Evolutionary conservation across 2,113 vertebrate species (phyloP), one percentile per base, ranked within the genome.

Genomic region (Maccullochella peelii): DNA sequence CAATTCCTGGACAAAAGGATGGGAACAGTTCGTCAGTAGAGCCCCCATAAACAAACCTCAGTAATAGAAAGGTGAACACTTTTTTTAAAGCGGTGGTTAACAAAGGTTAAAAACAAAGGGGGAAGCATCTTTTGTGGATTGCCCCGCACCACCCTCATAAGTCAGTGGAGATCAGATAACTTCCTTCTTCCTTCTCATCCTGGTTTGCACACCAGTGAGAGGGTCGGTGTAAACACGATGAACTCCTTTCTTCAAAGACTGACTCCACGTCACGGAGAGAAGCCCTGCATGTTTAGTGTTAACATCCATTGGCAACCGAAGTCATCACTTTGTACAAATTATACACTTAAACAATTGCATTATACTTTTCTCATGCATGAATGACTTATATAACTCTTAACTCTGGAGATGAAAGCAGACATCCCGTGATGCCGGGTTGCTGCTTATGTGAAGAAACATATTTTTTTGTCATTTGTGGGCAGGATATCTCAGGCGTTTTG

Each of bases 11-110:
- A 88, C 77, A 89, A 83, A 82, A 70, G 33, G 67, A 84, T 80
- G 80, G 88, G 82, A 89, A 84, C 72, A 82, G 77, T 93, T 83
- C 76, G 69, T 84, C 82, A 73, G 82, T 65, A 85, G 81, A 85
- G 81, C 62, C 83, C 33, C 77, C 83, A 89, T 80, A 88, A 83
- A 92, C 81, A 82, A 89, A 87, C 68, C 63, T 79, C 77, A 62
- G 87, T 82, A 91, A 83, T 77, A 87, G 57, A 88, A 90, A 78
- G 78, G 74, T 85, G 38, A 72, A 87, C 83, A 90, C 68, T 66
- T 88, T 66, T 88, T 33, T 42, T 25, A 23, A 77, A 82, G 58
- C 36, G 40, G 49, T n/a, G 8, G 40, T 69, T 77, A 69, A 71
- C 30, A 79, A 67, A 84, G 65, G 62, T 83, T 69, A 54, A 83